These are phyloP conservation scores for Tragelaphus imberbis DNA, from an alignment of 2,113 vertebrate genomes.

Conservation along the genomic window DNA sequence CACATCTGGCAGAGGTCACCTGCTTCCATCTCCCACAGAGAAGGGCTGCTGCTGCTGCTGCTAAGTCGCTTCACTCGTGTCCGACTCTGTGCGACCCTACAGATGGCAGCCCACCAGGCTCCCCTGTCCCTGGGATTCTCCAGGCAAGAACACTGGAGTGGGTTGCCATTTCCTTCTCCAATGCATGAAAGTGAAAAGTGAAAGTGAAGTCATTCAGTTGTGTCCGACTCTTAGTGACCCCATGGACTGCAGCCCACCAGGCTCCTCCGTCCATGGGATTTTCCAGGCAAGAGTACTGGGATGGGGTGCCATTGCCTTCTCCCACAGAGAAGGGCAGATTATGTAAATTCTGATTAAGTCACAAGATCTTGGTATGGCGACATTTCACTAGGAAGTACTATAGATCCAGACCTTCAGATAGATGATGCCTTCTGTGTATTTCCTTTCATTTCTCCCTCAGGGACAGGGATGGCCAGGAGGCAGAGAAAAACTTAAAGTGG, in stretches of 20 bases:
- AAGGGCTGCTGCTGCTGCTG: neutral
- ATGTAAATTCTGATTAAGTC: conserved; percentile 36
- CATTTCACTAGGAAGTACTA: neutral
- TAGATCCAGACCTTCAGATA: neutral
- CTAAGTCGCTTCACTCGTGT: no score
- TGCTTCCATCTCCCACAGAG: neutral
- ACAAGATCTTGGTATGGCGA: neutral
- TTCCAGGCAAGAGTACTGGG: no score
- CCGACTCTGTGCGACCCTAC: no score
- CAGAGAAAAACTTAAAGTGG: neutral
- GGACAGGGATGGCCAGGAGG: neutral
- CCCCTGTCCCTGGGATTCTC: no score
- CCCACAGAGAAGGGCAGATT: neutral
- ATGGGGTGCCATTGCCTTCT: neutral
- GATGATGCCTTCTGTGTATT: neutral
- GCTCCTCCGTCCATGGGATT: no score
- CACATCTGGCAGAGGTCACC: neutral
- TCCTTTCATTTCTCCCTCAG: neutral
- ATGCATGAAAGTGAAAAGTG: no score
- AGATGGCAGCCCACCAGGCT: no score
- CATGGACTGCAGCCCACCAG: no score
- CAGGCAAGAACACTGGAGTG: no score
- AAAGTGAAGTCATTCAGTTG: no score
- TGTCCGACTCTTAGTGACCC: no score
- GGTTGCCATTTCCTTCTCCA: no score